A percentile compares a stretch with the other conserved stretches of the same genome.
Evolutionary conservation across 2,888 invertebrate species (phyloP).

Genomic region (Uropetala carovei): DNA sequence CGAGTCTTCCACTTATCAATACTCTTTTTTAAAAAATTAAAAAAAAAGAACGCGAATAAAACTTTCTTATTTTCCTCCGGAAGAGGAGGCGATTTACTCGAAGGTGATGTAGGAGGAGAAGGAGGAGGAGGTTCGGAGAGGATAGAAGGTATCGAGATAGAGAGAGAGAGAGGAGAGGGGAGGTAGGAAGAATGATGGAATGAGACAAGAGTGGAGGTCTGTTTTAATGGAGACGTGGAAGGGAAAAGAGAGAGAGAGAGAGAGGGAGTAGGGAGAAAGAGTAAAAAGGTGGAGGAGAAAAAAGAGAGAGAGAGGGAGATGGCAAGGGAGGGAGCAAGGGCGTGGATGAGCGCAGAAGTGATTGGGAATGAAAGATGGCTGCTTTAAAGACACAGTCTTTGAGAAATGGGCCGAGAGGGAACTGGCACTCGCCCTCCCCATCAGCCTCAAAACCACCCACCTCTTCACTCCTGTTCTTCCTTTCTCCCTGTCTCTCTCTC

Average conservation of each 20-base stretch:
- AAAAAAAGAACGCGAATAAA: not conserved
- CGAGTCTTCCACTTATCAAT: not conserved
- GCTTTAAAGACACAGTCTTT: conserved; percentile 47
- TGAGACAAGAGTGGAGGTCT: not conserved
- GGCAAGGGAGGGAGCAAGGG: not conserved
- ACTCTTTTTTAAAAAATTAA: no score
- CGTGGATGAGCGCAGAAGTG: conserved; percentile 44
- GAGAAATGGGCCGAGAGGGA: conserved; percentile 45
- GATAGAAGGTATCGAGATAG: not conserved
- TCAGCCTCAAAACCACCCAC: not conserved
- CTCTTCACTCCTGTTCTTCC: not conserved
- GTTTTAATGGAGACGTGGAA: not conserved
- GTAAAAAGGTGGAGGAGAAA: not conserved
- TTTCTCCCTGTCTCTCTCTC: no score
- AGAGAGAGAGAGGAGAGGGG: not conserved
- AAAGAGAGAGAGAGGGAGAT: not conserved
- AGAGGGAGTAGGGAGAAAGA: not conserved
- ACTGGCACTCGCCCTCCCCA: not conserved
- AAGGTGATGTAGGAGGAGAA: not conserved
- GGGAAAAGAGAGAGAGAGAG: not conserved
- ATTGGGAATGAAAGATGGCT: conserved; percentile 58
- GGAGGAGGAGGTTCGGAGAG: not conserved
- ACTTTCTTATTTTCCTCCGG: not conserved
- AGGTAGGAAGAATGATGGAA: not conserved
- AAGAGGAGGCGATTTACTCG: conserved; percentile 5